Conservation (phyloP, 2,113 vertebrate genomes). For the Austrofundulus limnaeus region DNA sequence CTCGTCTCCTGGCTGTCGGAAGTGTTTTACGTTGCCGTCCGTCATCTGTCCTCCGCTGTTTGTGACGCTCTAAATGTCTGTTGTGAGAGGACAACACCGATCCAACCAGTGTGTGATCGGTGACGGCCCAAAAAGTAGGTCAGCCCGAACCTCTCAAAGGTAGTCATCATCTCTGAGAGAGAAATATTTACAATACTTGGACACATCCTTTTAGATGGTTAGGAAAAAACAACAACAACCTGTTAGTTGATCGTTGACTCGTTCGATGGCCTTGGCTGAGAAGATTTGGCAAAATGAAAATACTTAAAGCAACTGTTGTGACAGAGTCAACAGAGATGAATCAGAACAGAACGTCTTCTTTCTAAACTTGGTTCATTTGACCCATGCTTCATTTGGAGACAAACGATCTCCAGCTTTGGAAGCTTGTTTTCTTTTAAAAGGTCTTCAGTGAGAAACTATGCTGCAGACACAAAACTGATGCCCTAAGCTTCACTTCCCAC, state of each 20-base stretch:
- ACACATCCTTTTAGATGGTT: slow-evolving; percentile 11
- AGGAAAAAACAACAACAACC: slow-evolving; percentile 4
- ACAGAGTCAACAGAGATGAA: background rate
- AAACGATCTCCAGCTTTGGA: background rate
- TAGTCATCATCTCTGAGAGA: slow-evolving; percentile 1
- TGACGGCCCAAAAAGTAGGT: background rate
- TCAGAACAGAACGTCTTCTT: background rate
- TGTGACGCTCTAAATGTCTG: slow-evolving; percentile 1
- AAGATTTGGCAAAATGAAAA: slow-evolving; percentile 52
- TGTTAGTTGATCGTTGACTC: slow-evolving; percentile 1
- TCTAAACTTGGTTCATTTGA: too few relatives aligned
- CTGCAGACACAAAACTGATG: background rate
- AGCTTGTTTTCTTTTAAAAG: background rate
- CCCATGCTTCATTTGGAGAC: too few relatives aligned
- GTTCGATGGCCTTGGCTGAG: slow-evolving; percentile 26
- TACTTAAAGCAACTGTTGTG: slow-evolving; percentile 1
- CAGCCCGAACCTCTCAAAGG: slow-evolving; percentile 5
- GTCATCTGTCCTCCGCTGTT: slow-evolving; percentile 14
- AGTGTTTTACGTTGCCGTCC: background rate
- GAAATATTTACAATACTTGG: background rate
- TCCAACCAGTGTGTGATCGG: slow-evolving; percentile 8
- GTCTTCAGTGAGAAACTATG: background rate
- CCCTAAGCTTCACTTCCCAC: slow-evolving; percentile 4
- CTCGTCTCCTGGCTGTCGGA: background rate
- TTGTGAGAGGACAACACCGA: slow-evolving; percentile 1